A percentile compares a stretch with the other conserved stretches of the same genome.
Conservation (phyloP, 64 coral and sea anemone species). For the Stylophora pistillata region DNA sequence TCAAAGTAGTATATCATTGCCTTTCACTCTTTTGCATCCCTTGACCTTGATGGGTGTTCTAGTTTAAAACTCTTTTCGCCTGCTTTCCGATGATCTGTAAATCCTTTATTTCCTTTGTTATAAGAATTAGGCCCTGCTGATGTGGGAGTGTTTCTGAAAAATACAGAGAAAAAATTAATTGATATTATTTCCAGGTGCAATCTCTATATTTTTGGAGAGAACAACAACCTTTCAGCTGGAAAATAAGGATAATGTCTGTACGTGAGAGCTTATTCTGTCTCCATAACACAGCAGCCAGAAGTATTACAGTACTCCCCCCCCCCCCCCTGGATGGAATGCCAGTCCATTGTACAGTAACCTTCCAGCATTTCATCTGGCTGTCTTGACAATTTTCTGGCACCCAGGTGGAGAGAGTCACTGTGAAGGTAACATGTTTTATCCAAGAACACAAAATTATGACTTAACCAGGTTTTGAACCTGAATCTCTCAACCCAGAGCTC, state of each 20-base stretch:
- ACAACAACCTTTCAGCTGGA: background rate
- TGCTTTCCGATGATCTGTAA: conserved; percentile 77
- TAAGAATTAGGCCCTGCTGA: conserved; percentile 97
- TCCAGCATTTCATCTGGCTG: too few relatives aligned
- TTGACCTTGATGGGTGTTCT: conserved; percentile 38
- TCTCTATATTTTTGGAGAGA: background rate
- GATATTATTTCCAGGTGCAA: background rate
- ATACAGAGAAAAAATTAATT: background rate
- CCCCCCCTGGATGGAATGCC: too few relatives aligned
- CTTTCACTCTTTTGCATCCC: background rate
- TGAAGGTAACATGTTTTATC: too few relatives aligned
- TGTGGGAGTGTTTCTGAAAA: conserved; percentile 86
- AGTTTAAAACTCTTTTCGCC: conserved; percentile 83
- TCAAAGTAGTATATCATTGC: background rate
- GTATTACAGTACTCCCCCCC: too few relatives aligned
- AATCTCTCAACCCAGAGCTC: too few relatives aligned
- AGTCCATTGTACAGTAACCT: too few relatives aligned
- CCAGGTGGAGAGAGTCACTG: too few relatives aligned
- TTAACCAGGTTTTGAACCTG: too few relatives aligned
- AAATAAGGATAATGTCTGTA: background rate
- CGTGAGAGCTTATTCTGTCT: too few relatives aligned
- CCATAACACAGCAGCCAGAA: too few relatives aligned
- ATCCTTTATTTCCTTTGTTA: conserved; percentile 89
- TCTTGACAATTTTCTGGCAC: too few relatives aligned
- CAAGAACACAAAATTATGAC: too few relatives aligned